Conservation (phyloP, 2,888 invertebrate genomes). For the Onchidella celtica region DNA sequence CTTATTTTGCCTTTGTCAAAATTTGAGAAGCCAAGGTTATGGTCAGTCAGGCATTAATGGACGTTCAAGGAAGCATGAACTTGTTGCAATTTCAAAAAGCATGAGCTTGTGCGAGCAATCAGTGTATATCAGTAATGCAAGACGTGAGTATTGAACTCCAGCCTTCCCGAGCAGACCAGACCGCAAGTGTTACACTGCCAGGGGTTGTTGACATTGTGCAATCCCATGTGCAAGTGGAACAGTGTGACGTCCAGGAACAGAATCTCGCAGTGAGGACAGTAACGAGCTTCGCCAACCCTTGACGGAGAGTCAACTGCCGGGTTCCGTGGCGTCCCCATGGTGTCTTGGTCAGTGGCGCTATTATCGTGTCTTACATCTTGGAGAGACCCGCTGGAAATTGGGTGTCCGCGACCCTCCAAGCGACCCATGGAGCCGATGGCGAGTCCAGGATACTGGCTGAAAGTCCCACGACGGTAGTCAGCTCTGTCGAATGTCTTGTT, state of each 20-base stretch:
- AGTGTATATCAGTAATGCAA: conserved; percentile 63
- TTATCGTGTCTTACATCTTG: neutral
- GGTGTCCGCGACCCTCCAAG: neutral
- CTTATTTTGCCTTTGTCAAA: too few relatives aligned
- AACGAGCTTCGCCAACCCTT: conserved; percentile 35
- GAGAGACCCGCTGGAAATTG: neutral
- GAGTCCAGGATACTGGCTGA: neutral
- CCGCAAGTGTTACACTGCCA: conserved; percentile 99
- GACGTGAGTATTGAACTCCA: conserved; percentile 90
- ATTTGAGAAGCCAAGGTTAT: too few relatives aligned
- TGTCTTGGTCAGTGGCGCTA: neutral
- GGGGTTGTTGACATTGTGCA: conserved; percentile 97
- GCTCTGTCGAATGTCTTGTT: neutral
- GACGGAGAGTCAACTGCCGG: neutral
- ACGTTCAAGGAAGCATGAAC: too few relatives aligned
- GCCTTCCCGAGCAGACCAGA: conserved; percentile 95
- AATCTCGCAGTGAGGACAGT: conserved; percentile 88
- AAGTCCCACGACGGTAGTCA: neutral
- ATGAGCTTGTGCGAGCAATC: neutral
- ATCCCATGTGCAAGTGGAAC: conserved; percentile 98
- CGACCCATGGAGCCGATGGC: neutral
- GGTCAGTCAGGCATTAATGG: too few relatives aligned
- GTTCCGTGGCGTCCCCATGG: neutral
- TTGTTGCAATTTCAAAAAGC: too few relatives aligned
- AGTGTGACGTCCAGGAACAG: conserved; percentile 97